These are phyloP conservation scores for Pipistrellus nathusii DNA, from an alignment of 2,797 vertebrate species.

Conservation along the genomic window DNA sequence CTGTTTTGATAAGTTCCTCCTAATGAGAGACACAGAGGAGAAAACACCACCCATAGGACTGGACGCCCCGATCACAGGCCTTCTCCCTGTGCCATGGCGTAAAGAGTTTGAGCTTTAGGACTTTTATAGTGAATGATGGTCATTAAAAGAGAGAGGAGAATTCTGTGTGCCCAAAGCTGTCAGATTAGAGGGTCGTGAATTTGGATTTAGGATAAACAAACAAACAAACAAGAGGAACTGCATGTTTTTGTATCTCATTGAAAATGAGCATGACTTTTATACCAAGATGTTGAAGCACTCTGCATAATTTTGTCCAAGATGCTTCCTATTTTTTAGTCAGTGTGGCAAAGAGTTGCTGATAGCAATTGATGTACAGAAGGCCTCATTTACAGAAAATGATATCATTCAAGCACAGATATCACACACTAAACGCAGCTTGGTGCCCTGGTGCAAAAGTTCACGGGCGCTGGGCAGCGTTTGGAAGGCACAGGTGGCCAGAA, in stretches of 20 bases:
- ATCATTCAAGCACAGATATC: slow-evolving; percentile 87
- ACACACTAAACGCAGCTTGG: slow-evolving; percentile 89
- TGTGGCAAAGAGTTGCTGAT: slow-evolving; percentile 86
- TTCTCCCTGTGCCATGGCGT: not conserved
- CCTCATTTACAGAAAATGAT: slow-evolving; percentile 89
- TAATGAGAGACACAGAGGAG: not conserved
- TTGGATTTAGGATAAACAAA: slow-evolving; percentile 57
- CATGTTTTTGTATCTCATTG: not conserved
- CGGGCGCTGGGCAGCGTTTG: slow-evolving; percentile 80
- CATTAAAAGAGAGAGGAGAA: slow-evolving; percentile 21
- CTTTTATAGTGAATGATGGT: not conserved
- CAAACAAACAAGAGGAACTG: slow-evolving; percentile 39
- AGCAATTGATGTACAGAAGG: slow-evolving; percentile 85
- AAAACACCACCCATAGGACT: not conserved
- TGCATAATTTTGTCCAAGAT: slow-evolving; percentile 81
- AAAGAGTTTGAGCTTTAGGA: slow-evolving; percentile 1
- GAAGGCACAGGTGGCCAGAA: slow-evolving; percentile 81
- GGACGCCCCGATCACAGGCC: not conserved
- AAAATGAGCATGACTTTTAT: not conserved
- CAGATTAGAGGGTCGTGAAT: not conserved
- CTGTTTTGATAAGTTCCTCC: not conserved
- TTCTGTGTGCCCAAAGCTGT: not conserved
- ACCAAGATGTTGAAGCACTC: slow-evolving; percentile 53
- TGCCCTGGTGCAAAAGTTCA: slow-evolving; percentile 83
- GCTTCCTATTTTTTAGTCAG: slow-evolving; percentile 85